Base-by-base conservation (phyloP, 2,797 vertebrate genomes). In the Botia kubotai region DNA sequence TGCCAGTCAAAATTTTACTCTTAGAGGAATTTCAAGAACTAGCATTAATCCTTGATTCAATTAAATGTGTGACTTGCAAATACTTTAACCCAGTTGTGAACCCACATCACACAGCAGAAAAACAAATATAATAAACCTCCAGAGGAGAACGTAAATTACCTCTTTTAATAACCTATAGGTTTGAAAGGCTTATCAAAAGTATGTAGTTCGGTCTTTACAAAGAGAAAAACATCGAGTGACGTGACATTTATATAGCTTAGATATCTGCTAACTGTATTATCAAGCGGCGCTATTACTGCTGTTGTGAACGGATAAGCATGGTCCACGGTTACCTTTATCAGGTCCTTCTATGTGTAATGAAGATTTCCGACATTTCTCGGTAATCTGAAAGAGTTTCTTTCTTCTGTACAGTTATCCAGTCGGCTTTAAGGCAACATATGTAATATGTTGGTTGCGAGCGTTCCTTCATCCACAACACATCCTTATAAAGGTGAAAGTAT, bases 241-340 rank as follows among this genome's bases (percentile, higher is more conserved):
- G 33, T 5, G 14, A n/a, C 16, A 43, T 26, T n/a, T 68, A 68
- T 8, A 4, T 0, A 13, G 43, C 43, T 10, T 46, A 46, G n/a
- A 17, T n/a, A 46, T 26, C 8, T 6, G 53, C n/a, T 69, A 2
- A 46, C 43, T 46, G 8, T 46, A 29, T 16, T 16, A 39, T n/a
- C 48, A 23, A 13, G 26, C 5, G 7, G n/a, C 13, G n/a, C 12
- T 36, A 52, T 16, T 21, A 53, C 23, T 67, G 52, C 17, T 19
- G 2, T 53, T 50, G 33, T 33, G 57, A 72, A 23, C 23, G 17
- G 23, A 66, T 62, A 78, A 84, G 68, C 39, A 79, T 36, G 50
- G 16, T 68, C 14, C 53, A 72, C 89, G 33, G 26, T 77, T 90
- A 94, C 92, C 93, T 92, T 80, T 88, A 67, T 74, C 62, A 86